phyloP scores from a whole-genome alignment of 2,888 invertebrate species.

The Mesorhabditis belari region DNA sequence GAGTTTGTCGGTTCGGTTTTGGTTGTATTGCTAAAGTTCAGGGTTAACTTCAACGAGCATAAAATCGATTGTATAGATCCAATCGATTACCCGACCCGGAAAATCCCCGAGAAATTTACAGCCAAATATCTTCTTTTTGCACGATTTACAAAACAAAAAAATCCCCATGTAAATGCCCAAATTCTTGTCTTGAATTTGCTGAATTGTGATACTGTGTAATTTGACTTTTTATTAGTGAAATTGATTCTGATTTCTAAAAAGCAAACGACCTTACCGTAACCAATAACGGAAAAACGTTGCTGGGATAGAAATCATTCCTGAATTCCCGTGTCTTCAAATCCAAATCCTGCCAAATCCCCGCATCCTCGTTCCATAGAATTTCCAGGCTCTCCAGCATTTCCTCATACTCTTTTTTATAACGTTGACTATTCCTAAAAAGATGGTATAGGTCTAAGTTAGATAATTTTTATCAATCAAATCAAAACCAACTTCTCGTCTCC shows the following conservation, averaged over 20 bases:
- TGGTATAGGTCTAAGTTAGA: neutral
- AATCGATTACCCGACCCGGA: no score
- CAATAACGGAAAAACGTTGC: conserved; percentile 69
- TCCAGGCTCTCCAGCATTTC: conserved; percentile 21
- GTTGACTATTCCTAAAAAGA: neutral
- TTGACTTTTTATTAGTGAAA: no score
- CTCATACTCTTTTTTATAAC: conserved; percentile 13
- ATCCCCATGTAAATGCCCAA: no score
- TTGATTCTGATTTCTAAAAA: neutral
- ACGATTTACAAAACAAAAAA: no score
- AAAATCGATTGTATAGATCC: no score
- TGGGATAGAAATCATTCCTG: conserved; percentile 39
- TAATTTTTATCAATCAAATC: neutral
- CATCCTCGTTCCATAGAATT: conserved; percentile 23
- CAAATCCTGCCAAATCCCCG: conserved; percentile 42
- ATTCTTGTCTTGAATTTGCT: no score
- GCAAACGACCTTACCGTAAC: conserved; percentile 52
- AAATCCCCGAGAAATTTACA: no score
- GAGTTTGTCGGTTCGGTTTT: conserved; percentile 4
- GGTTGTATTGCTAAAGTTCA: neutral
- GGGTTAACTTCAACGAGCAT: neutral
- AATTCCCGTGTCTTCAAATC: conserved; percentile 17
- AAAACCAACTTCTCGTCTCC: conserved; percentile 10
- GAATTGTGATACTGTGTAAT: no score
- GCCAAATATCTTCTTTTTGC: no score